Evolutionary conservation across 2,888 invertebrate species (phyloP), one percentile per base, ranked within the genome.

Genomic region (Melanotus villosus): DNA sequence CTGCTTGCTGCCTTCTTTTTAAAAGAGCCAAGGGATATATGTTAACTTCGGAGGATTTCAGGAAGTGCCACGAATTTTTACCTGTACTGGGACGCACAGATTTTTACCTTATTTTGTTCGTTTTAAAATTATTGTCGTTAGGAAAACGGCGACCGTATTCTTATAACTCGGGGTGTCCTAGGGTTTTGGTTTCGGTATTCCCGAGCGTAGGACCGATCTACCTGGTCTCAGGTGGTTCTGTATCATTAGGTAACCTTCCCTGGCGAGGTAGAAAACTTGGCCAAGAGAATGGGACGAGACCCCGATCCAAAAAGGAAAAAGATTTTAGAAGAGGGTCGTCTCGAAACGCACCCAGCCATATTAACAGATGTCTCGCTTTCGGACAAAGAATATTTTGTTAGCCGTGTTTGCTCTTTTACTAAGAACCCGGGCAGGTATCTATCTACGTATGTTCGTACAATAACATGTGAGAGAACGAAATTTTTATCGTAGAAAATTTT

Each of bases 351-450:
- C 18, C 58, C 62, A 62, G 59, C 65, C 66, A 36, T 50, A 52
- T 45, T 66, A 70, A 70, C 70, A 70, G 66, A 70, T 70, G 70
- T 70, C 70, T 70, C 70, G 70, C 70, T 70, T 70, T 63, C 23
- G 66, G 62, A 70, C 70, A 70, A 70, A 70, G 70, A 70, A 70
- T 66, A 66, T 66, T 63, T 63, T 70, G 62, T 62, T 66, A 56
- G 43, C 62, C 45, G 43, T 65, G 65, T 70, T 70, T 70, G 65
- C 69, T 70, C 69, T 65, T 70, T 70, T 65, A 19, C 60, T 41
- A n/a, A n/a, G n/a, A n/a, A n/a, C n/a, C n/a, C n/a, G n/a, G n/a
- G n/a, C n/a, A n/a, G n/a, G n/a, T n/a, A n/a, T n/a, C n/a, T n/a
- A n/a, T n/a, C n/a, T n/a, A n/a, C n/a, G n/a, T n/a, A n/a, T n/a